Evolutionary conservation across 1,140 invertebrate genomes (phyloP).

Genomic region (Drosophila leontia): DNA sequence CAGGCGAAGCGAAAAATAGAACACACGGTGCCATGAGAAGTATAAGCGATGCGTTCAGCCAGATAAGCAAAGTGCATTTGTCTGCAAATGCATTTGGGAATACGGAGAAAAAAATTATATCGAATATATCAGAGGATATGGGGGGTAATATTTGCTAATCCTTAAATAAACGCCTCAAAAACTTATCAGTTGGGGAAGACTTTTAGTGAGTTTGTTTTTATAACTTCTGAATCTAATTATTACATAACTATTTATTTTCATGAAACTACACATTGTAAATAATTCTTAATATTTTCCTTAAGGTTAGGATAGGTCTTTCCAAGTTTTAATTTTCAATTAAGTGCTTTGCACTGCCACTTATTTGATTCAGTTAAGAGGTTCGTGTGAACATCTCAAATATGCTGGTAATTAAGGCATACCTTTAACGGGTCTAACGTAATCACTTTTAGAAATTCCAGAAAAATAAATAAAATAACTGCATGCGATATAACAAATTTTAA

Average conservation of each 20-base stretch:
- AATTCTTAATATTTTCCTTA: too few relatives aligned
- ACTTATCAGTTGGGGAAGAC: neutral
- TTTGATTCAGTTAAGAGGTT: neutral
- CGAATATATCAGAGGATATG: neutral
- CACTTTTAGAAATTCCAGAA: neutral
- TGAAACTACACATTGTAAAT: too few relatives aligned
- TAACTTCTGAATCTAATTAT: neutral
- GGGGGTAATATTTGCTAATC: neutral
- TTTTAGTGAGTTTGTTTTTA: neutral
- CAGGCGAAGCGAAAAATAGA: slow-evolving; percentile 67
- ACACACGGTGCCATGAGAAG: slow-evolving; percentile 43
- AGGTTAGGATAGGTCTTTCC: too few relatives aligned
- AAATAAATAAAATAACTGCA: neutral
- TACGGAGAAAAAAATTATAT: neutral
- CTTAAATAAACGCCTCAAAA: neutral
- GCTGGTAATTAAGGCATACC: neutral
- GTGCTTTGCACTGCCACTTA: neutral
- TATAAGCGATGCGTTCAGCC: slow-evolving; percentile 51
- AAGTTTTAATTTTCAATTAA: too few relatives aligned
- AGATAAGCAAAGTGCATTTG: slow-evolving; percentile 50
- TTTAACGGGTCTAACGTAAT: neutral
- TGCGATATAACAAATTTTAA: neutral
- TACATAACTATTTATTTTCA: too few relatives aligned
- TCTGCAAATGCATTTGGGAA: slow-evolving; percentile 15
- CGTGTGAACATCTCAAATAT: neutral